Evolutionary conservation across 2,797 vertebrate species (phyloP).

Genomic region (Anniella stebbinsi): DNA sequence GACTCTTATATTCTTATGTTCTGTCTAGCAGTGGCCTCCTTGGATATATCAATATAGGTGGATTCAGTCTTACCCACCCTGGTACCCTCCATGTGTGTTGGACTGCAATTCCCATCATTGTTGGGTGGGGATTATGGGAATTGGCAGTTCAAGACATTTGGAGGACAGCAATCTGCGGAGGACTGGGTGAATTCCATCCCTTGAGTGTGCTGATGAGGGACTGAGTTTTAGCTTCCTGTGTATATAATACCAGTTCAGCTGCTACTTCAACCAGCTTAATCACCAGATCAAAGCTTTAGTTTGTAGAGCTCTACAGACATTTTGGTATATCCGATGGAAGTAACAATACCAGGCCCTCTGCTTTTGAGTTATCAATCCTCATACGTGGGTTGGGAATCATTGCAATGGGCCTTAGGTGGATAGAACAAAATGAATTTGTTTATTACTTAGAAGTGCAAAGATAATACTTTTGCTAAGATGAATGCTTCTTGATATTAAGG

Average conservation of each 20-base stretch:
- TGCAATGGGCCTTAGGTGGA: background rate
- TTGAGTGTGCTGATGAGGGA: background rate
- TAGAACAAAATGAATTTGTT: slow-evolving; percentile 9
- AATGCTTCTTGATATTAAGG: background rate
- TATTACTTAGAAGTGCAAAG: background rate
- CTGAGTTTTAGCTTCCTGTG: background rate
- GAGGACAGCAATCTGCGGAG: no score
- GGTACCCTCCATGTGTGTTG: no score
- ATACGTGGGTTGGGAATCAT: background rate
- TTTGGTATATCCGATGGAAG: background rate
- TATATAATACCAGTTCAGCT: background rate
- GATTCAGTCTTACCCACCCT: no score
- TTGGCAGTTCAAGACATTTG: no score
- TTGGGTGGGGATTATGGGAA: no score
- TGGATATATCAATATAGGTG: background rate
- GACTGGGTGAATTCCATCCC: background rate
- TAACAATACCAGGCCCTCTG: background rate
- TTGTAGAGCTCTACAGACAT: background rate
- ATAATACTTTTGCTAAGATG: background rate
- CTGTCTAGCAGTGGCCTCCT: background rate
- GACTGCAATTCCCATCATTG: no score
- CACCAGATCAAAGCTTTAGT: background rate
- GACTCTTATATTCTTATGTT: no score
- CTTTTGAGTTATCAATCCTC: background rate
- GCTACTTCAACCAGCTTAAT: background rate